Conservation (phyloP, 2,113 vertebrate genomes). For the Passer montanus region DNA sequence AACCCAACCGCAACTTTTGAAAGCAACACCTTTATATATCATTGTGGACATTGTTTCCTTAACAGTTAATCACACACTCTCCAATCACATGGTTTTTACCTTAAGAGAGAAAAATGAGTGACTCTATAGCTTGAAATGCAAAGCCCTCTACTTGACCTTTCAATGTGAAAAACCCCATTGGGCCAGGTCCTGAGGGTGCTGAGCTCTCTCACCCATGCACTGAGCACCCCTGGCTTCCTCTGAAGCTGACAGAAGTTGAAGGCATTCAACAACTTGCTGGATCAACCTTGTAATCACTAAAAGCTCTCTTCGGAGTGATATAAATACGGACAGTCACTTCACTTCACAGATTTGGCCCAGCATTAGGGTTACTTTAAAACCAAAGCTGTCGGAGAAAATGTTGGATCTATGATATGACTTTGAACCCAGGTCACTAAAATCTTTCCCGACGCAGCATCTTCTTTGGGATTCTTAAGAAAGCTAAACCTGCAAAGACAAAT, state of each 20-base stretch:
- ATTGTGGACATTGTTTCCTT: slow-evolving; percentile 74
- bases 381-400: slow-evolving; percentile 59
- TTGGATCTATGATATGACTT: slow-evolving; percentile 63
- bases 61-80: slow-evolving; percentile 75
- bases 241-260: background rate
- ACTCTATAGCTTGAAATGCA: slow-evolving; percentile 59
- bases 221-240: slow-evolving; percentile 1
- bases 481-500: slow-evolving; percentile 82
- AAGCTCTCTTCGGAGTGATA: slow-evolving; percentile 58
- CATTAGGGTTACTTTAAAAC: slow-evolving; percentile 59
- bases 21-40: slow-evolving; percentile 76
- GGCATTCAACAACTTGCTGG: background rate
- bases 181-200: slow-evolving; percentile 1
- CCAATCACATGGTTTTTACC: slow-evolving; percentile 68
- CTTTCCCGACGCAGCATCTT: slow-evolving; percentile 65
- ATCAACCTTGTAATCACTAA: slow-evolving; percentile 43
- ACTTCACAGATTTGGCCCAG: slow-evolving; percentile 58
- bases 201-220: background rate
- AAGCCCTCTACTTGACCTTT: slow-evolving; percentile 76
- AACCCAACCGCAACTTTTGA: slow-evolving; percentile 74
- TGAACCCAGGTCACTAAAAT: slow-evolving; percentile 74
- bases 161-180: background rate
- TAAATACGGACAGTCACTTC: slow-evolving; percentile 67
- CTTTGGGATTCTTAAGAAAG: slow-evolving; percentile 76
- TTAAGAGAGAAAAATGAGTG: slow-evolving; percentile 73